Base-by-base conservation (phyloP, 2,113 vertebrate species). In the Nerophis lumbriciformis region DNA sequence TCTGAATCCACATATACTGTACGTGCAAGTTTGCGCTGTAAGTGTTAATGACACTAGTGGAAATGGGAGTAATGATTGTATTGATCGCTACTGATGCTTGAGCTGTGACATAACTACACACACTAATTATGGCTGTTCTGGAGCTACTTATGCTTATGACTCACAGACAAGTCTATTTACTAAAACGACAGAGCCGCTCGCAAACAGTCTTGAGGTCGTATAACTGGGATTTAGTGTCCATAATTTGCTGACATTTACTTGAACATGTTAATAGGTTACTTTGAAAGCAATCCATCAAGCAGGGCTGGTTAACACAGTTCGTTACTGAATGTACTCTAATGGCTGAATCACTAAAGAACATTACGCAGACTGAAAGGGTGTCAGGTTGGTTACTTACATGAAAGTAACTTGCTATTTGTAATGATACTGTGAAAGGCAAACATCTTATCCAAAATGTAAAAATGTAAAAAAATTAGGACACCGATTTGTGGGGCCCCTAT, bases 41-140 rank as follows among this genome's bases (percentile, higher is more conserved):
- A 67, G 63, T 60, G 63, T 75, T 78, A 79, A 81, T 77, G 72
- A 74, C 71, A 63, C 51, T 59, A 65, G 59, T 42, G 76, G 74
- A 78, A 77, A 84, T 78, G 66, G 78, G 63, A 78, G 71, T 83
- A 86, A 83, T 75, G 81, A 80, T 78, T 70, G 63, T 76, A 83
- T 81, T 76, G 82, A 83, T 83, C 65, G 48, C 53, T 66, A 58
- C 72, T 72, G 73, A 81, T 82, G 73, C 57, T 73, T 73, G 60
- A 76, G 69, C 66, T 39, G 51, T 82, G 80, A 80, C 76, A 83
- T 78, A 77, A 78, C 78, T 65, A 50, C 66, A 69, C 63, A 48
- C 66, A 51, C 77, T 85, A 80, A 87, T 83, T 83, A 69, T 28
- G 75, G 62, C 66, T 62, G 74, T 69, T 82, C 48, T 49, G 2